Evolutionary conservation across 2,888 invertebrate genomes (phyloP).

Genomic region (Phorcus lineatus): DNA sequence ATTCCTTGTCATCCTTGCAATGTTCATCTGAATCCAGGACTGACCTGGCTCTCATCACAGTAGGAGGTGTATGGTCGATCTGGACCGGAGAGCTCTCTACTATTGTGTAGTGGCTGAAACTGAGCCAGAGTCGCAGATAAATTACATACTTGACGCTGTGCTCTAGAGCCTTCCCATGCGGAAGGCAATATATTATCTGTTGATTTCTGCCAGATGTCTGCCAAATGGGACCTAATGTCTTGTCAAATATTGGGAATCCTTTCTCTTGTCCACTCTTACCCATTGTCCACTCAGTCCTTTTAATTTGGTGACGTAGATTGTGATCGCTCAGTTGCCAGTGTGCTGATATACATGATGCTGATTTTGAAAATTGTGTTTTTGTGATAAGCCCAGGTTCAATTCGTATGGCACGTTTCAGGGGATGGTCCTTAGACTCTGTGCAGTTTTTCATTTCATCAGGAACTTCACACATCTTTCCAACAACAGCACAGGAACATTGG

Average conservation of each 20-base stretch:
- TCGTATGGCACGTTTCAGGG: not conserved
- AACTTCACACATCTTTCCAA: constrained; percentile 37
- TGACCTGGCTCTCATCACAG: constrained; percentile 27
- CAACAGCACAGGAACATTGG: constrained; percentile 44
- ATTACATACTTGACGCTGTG: constrained; percentile 37
- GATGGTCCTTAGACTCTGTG: not conserved
- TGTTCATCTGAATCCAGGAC: constrained; percentile 38
- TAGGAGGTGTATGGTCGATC: constrained; percentile 45
- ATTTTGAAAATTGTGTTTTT: not conserved
- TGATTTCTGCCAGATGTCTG: constrained; percentile 39
- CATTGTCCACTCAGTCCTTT: constrained; percentile 49
- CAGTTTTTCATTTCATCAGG: not conserved
- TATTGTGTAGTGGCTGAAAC: constrained; percentile 24
- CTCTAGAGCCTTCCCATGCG: constrained; percentile 22
- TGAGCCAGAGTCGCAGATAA: constrained; percentile 46
- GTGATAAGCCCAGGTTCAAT: not conserved
- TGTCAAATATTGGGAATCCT: constrained; percentile 46
- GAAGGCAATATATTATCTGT: constrained; percentile 39
- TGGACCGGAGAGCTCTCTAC: constrained; percentile 35
- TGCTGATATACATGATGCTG: constrained; percentile 39
- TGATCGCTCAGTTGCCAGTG: constrained; percentile 31
- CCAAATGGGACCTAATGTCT: constrained; percentile 41
- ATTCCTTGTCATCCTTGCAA: constrained; percentile 49
- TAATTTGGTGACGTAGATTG: not conserved
- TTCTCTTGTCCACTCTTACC: constrained; percentile 34